These are phyloP conservation scores for Melanerpes formicivorus DNA, from an alignment of 2,113 vertebrate genomes.

Conservation along the genomic window DNA sequence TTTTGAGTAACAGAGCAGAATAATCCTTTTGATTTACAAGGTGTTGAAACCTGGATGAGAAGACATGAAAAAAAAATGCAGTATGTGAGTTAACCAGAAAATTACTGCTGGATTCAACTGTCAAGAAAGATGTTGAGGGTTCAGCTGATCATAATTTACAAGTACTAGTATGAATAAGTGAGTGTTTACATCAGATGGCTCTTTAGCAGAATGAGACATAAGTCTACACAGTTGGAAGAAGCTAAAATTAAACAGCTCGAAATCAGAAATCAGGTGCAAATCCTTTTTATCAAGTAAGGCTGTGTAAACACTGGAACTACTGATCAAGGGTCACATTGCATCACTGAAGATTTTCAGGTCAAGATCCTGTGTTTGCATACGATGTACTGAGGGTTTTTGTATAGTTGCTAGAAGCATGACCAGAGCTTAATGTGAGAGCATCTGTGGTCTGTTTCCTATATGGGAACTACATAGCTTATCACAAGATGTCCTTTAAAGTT, in stretches of 20 bases:
- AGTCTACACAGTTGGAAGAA: background rate
- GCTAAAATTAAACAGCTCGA: background rate
- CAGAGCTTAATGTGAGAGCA: background rate
- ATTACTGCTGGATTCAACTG: background rate
- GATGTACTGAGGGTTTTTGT: background rate
- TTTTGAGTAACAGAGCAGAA: background rate
- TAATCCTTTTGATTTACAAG: conserved; percentile 27
- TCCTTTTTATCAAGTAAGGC: background rate
- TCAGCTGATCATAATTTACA: background rate
- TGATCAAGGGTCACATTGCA: background rate
- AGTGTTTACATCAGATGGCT: background rate
- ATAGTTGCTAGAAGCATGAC: background rate
- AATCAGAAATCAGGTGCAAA: background rate
- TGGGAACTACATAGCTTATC: background rate
- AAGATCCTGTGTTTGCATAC: background rate
- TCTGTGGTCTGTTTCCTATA: background rate
- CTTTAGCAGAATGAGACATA: background rate
- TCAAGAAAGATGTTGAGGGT: background rate
- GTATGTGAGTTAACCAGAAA: background rate
- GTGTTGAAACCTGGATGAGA: background rate
- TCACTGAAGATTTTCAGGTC: background rate
- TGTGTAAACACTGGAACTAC: background rate
- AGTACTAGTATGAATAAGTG: background rate
- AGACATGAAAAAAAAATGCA: background rate
- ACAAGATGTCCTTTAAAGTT: background rate